Base-by-base conservation (phyloP, 2,797 vertebrate species). In the Girardinus metallicus region DNA sequence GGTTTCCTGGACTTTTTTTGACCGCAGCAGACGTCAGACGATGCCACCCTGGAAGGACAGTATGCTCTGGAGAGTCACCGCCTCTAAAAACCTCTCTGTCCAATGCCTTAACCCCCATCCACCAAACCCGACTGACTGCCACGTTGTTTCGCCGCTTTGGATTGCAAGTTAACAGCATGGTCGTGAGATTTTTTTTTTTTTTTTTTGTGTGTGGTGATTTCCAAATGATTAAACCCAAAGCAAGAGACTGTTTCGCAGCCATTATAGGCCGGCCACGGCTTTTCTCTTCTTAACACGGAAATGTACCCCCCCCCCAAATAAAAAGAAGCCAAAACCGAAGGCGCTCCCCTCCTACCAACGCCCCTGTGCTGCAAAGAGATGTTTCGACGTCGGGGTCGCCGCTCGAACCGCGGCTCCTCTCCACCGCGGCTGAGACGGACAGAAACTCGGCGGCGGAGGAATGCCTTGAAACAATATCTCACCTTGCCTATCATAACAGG, bases 81-180 rank as follows among this genome's bases (percentile, higher is more conserved):
- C 93, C 86, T 89, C 87, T 87, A 77, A 49, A 36, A 43, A 87
- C 68, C 79, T 91, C 91, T 91, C 91, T 93, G 92, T 94, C 90
- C 86, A 90, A 95, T 95, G 96, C 96, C 96, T 96, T 96, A 96
- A 96, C 88, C 92, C 83, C 82, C 4, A 49, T 23, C 75, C 7
- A 44, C 81, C 87, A 74, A 85, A n/a, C 41, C 43, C 86, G 70
- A 82, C 81, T 47, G 46, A 75, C 88, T 83, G 26, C 62, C 81
- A 12, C 79, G 51, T 74, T 84, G 53, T 83, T 57, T 81, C 78
- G 73, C 89, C 80, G 62, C 77, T 60, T 34, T 66, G 77, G 86
- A 85, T 68, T 29, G 81, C 41, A 29, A 55, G 66, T 43, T 71
- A 77, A 85, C 84, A 70, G 82, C 81, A 80, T 57, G 68, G 82